phyloP scores from a whole-genome alignment of 2,797 vertebrate genomes.

The Syndactyla subalaris region DNA sequence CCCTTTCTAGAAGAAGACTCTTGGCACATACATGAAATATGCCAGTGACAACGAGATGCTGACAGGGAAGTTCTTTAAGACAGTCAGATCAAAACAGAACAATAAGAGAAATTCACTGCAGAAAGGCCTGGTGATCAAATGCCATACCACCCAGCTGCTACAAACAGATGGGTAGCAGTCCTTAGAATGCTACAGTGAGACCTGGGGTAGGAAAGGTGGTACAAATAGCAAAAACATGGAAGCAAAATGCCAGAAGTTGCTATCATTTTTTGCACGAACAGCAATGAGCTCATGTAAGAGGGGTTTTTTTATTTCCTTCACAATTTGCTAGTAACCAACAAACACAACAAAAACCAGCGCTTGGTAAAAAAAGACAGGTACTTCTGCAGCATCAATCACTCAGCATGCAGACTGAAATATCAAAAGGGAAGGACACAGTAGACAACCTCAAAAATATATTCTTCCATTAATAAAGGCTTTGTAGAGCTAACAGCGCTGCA shows the following conservation, averaged over 20 bases:
- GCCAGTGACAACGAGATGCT: not conserved
- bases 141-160: not conserved
- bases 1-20: not conserved
- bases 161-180: not conserved
- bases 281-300: not conserved
- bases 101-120: not conserved
- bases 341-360: not conserved
- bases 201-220: not conserved
- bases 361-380: not conserved
- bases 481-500: not conserved
- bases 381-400: not conserved
- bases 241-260: not conserved
- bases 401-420: not conserved
- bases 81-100: not conserved
- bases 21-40: not conserved
- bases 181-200: not conserved
- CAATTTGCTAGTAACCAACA: not conserved
- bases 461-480: not conserved
- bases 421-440: not conserved
- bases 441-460: not conserved
- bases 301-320: not conserved
- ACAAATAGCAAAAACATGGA: not conserved
- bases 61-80: not conserved
- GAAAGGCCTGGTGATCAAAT: not conserved
- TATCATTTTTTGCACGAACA: not conserved